Evolutionary conservation across 2,797 vertebrate species (phyloP), one percentile per base, ranked within the genome.

Genomic region (Clarias laeviceps): DNA sequence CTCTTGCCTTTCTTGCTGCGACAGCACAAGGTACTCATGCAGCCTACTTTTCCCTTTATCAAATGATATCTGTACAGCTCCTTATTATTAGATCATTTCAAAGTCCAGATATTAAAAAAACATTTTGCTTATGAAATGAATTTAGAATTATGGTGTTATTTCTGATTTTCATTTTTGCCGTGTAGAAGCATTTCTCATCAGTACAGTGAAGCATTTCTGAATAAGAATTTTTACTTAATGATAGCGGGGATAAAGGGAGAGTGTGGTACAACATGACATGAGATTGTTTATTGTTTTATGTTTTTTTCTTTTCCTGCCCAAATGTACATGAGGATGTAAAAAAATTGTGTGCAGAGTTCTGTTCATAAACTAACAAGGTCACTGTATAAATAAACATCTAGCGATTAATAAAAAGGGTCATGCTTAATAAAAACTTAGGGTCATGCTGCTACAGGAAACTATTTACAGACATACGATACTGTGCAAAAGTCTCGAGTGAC

Each of bases 1-100:
- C 94, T 99, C 17, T 94, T 99, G 88, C 98, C 98, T 50, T 99
- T 99, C 94, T 96, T 99, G 70, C 95, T 99, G 86, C 94, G 97
- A 12, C 98, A 99, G 85, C 98, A 99, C 92, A 99, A 99, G 96
- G 98, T 99, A 79, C 50, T 29, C 12, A 74, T n/a, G 18, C 68
- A 66, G 1, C 61, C 45, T 65, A 34, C 50, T 29, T 57, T 29
- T 18, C 9, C 29, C n/a, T 29, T 5, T 56, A 56, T 14, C 72
- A 17, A 4, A 54, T 27, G 7, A 56, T 56, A 2, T 29, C 14
- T 20, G 45, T 72, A 15, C 3, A 45, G 11, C 37, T 24, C 12
- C n/a, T 27, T 29, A 29, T 27, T 54, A 64, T 61, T 9, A 70
- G 8, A 37, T 72, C 45, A 29, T 7, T 18, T 4, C 15, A 54